Percentiles rank a stretch among this genome's conserved stretches.
Evolutionary conservation across 2,888 invertebrate species (phyloP).

Genomic region (Balanococcus diminutus): DNA sequence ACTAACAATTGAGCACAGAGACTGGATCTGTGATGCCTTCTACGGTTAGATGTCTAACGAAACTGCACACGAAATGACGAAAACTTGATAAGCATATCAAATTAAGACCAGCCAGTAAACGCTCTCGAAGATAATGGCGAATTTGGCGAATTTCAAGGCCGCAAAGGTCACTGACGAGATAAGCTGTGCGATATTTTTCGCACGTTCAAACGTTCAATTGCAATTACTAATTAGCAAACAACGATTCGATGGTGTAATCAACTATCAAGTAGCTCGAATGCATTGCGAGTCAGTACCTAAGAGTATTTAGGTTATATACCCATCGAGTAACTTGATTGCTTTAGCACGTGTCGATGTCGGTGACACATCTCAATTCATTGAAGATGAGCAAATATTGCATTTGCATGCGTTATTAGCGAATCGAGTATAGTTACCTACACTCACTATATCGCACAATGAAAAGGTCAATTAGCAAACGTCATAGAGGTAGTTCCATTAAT

Average conservation of each 20-base stretch:
- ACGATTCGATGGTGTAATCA: not conserved
- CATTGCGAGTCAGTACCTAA: too few species aligned
- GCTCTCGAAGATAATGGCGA: not conserved
- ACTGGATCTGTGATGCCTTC: not conserved
- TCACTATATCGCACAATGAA: not conserved
- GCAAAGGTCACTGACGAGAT: not conserved
- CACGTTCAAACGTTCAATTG: too few species aligned
- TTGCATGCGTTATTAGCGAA: not conserved
- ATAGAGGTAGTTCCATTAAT: not conserved
- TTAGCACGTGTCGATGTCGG: not conserved
- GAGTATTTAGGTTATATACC: not conserved
- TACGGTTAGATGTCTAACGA: not conserved
- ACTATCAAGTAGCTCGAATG: not conserved
- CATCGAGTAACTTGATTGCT: not conserved
- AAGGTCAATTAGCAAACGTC: not conserved
- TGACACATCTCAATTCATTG: not conserved
- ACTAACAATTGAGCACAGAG: not conserved
- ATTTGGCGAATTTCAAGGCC: not conserved
- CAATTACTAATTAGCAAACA: not conserved
- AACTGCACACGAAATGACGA: not conserved
- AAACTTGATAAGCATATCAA: not conserved
- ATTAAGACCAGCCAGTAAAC: not conserved
- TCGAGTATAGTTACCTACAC: not conserved
- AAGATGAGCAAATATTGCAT: not conserved
- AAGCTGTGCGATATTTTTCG: not conserved